Conservation (phyloP, 2,113 vertebrate genomes). For the Sphaerodactylus townsendi region DNA sequence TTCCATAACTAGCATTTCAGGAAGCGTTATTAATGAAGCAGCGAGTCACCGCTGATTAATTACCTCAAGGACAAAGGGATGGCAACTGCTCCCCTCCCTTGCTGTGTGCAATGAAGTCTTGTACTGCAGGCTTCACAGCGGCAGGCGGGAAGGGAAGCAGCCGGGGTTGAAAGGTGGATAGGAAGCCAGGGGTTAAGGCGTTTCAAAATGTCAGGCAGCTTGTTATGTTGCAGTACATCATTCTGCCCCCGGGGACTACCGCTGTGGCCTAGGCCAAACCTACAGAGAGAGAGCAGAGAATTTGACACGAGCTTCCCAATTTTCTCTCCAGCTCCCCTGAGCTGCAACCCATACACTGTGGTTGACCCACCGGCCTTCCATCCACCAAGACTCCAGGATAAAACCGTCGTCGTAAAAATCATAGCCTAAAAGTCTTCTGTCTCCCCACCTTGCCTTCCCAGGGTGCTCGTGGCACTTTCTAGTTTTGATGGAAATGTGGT, state of each 20-base stretch:
- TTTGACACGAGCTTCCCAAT: constrained; percentile 61
- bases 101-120: constrained; percentile 26
- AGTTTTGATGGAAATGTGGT: not conserved
- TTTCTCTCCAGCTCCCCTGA: constrained; percentile 58
- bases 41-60: constrained; percentile 74
- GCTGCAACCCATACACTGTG: constrained; percentile 58
- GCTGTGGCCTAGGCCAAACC: constrained; percentile 50
- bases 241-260: constrained; percentile 65
- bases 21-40: constrained; percentile 51
- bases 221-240: constrained; percentile 73
- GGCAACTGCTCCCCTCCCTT: constrained; percentile 52
- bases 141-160: constrained; percentile 22
- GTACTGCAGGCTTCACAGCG: not conserved
- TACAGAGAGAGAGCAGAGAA: constrained; percentile 55
- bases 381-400: constrained; percentile 54
- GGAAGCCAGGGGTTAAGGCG: constrained; percentile 59
- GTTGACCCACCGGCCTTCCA: constrained; percentile 59
- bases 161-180: constrained; percentile 42
- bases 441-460: constrained; percentile 50
- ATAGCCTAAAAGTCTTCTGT: constrained; percentile 47
- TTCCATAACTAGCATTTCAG: constrained; percentile 32
- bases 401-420: constrained; percentile 59
- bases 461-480: constrained; percentile 42
- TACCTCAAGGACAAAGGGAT: constrained; percentile 73
- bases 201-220: constrained; percentile 71